A percentile compares a stretch with the other conserved stretches of the same genome.
Conservation (phyloP, 2,888 invertebrate species). For the Caenorhabditis uteleia region DNA sequence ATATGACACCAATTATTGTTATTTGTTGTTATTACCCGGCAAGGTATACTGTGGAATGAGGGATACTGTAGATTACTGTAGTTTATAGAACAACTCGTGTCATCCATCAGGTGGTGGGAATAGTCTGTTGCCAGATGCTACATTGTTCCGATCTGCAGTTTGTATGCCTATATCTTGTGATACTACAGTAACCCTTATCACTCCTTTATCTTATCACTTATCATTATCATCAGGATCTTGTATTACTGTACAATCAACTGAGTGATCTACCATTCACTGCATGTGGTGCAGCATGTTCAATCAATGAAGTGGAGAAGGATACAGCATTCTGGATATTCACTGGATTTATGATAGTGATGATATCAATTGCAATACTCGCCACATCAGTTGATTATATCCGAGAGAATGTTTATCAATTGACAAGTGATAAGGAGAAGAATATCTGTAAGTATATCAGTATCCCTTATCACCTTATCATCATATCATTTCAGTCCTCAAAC, state of each 20-base stretch:
- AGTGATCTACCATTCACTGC: constrained; percentile 11
- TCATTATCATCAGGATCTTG: neutral
- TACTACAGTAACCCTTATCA: too few relatives aligned
- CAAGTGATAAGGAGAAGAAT: constrained; percentile 6
- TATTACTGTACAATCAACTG: neutral
- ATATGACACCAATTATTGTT: constrained; percentile 37
- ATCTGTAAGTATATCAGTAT: constrained; percentile 4
- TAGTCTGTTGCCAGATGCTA: too few relatives aligned
- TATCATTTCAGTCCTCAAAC: too few relatives aligned
- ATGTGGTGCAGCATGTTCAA: constrained; percentile 10
- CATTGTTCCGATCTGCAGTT: constrained; percentile 15
- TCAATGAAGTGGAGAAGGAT: constrained; percentile 22
- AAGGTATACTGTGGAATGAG: too few relatives aligned
- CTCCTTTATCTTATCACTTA: too few relatives aligned
- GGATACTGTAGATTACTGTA: too few relatives aligned
- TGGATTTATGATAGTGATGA: constrained; percentile 20
- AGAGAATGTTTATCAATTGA: neutral
- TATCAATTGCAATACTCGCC: constrained; percentile 11
- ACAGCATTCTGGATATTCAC: constrained; percentile 27
- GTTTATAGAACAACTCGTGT: too few relatives aligned
- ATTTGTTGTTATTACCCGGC: constrained; percentile 1
- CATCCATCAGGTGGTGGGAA: too few relatives aligned
- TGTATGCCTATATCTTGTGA: constrained; percentile 34
- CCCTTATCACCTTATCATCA: too few relatives aligned
- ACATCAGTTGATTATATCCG: constrained; percentile 14